Evolutionary conservation across 2,113 vertebrate genomes (phyloP).

Genomic region (Chaenocephalus aceratus): DNA sequence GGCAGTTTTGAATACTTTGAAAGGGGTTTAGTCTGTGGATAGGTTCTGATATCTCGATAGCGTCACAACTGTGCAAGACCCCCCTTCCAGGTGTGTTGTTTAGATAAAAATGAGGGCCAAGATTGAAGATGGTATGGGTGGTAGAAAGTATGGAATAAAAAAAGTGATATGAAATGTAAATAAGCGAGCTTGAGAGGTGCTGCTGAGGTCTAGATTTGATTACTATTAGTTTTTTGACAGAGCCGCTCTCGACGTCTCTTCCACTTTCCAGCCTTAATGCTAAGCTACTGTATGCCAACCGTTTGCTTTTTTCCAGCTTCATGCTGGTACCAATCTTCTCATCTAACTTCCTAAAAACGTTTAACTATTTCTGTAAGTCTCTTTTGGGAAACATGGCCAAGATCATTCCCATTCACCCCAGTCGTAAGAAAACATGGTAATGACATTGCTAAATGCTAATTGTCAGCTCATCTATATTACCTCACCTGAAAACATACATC

Average conservation of each 20-base stretch:
- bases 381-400: neutral
- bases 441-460: neutral
- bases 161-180: neutral
- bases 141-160: neutral
- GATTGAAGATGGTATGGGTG: no score
- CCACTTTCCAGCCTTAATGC: neutral
- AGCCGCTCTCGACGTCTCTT: no score
- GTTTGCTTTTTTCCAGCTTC: neutral
- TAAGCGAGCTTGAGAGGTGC: neutral
- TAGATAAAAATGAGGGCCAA: no score
- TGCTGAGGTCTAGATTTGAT: neutral
- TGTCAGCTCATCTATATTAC: conserved; percentile 8
- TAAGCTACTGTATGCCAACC: neutral
- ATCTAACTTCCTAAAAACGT: neutral
- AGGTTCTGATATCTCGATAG: no score
- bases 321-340: neutral
- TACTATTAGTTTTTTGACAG: neutral
- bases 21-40: no score
- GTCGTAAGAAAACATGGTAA: neutral
- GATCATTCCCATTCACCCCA: neutral
- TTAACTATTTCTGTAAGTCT: neutral
- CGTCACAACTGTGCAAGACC: no score
- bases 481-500: conserved; percentile 18
- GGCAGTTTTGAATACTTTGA: no score
- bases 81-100: no score